Percentiles rank a stretch among this genome's conserved stretches.
phyloP scores from a whole-genome alignment of 2,113 vertebrate genomes.

The Crotalus helleri region DNA sequence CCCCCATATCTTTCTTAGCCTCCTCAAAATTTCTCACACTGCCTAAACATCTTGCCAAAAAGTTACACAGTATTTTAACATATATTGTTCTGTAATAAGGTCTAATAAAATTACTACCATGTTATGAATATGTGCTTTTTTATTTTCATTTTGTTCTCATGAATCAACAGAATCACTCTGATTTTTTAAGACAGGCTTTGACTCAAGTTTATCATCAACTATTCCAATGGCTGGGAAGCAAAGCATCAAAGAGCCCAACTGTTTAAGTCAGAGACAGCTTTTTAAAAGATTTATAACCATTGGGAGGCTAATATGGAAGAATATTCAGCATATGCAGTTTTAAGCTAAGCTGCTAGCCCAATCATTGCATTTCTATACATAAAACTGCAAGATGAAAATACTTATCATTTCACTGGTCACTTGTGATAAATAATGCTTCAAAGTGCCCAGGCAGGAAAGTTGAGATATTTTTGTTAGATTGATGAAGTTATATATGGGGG shows the following conservation, averaged over 20 bases:
- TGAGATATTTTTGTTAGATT: neutral
- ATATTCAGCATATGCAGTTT: neutral
- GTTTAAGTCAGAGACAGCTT: neutral
- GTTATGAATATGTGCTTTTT: neutral
- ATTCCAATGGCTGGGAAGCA: neutral
- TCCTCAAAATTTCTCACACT: neutral
- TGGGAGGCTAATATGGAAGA: neutral
- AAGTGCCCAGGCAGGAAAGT: neutral
- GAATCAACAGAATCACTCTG: neutral
- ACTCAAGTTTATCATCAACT: neutral
- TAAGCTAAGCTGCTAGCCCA: neutral
- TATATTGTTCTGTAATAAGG: neutral
- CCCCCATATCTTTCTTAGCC: neutral
- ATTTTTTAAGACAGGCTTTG: neutral
- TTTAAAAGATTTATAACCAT: neutral
- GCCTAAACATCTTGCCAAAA: neutral
- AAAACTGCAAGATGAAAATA: neutral
- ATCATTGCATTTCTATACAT: neutral
- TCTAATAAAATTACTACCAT: neutral
- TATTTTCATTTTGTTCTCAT: neutral
- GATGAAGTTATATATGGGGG: neutral
- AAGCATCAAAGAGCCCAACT: neutral
- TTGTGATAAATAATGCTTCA: neutral
- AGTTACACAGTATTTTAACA: neutral
- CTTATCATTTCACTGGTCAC: neutral